Evolutionary conservation across 2,888 invertebrate genomes (phyloP).

Genomic region (Galeopsomyia nigrocyanea): DNA sequence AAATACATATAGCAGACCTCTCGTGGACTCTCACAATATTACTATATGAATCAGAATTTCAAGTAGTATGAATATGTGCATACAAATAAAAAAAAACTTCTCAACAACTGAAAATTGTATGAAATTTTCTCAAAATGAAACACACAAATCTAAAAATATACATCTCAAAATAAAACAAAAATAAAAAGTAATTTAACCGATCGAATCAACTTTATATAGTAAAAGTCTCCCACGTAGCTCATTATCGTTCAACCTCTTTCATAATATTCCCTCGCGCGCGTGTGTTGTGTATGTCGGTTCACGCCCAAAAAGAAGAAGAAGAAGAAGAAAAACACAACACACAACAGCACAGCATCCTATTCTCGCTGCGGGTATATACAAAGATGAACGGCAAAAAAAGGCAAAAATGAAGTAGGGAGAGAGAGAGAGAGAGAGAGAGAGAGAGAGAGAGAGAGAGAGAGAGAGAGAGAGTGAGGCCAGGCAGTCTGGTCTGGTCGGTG

Average conservation of each 20-base stretch:
- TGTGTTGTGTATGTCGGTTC: too few species aligned
- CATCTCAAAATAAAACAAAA: too few species aligned
- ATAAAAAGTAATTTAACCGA: too few species aligned
- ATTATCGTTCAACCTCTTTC: slow-evolving; percentile 4
- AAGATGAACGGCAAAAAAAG: slow-evolving; percentile 14
- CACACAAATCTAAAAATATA: too few species aligned
- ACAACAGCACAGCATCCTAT: not conserved
- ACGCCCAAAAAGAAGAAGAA: not conserved
- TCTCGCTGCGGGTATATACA: not conserved
- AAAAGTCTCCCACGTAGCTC: not conserved
- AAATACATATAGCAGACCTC: too few species aligned
- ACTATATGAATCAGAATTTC: too few species aligned
- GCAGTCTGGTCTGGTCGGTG: slow-evolving; percentile 48
- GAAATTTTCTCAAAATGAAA: too few species aligned
- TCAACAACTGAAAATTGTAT: too few species aligned
- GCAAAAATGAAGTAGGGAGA: not conserved
- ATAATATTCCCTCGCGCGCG: not conserved
- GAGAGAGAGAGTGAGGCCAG: slow-evolving; percentile 43
- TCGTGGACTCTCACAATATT: too few species aligned
- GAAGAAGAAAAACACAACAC: slow-evolving; percentile 3
- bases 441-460: not conserved
- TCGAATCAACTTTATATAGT: not conserved
- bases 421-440: not conserved
- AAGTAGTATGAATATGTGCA: too few species aligned
- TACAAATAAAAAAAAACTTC: too few species aligned